A percentile compares a stretch with the other conserved stretches of the same genome.
These are phyloP conservation scores for Eristalinus aeneus DNA, from an alignment of 2,888 invertebrate species.

Conservation along the genomic window DNA sequence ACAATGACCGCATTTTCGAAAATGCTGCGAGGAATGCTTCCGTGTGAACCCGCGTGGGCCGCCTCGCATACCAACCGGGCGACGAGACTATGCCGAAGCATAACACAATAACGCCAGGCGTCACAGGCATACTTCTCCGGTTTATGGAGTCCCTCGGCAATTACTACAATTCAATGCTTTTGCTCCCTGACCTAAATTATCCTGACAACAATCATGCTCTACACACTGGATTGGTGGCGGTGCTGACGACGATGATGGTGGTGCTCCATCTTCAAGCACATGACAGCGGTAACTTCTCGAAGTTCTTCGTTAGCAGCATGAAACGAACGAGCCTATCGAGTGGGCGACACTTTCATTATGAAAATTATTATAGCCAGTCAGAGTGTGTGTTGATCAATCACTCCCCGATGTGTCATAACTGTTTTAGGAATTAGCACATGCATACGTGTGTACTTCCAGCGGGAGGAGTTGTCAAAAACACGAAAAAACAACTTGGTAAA, in stretches of 20 bases:
- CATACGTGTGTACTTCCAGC: not conserved
- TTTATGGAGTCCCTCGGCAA: not conserved
- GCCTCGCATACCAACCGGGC: not conserved
- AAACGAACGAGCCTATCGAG: constrained; percentile 8
- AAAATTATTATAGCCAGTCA: constrained; percentile 12
- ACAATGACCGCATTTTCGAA: constrained; percentile 26
- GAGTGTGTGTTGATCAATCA: constrained; percentile 35
- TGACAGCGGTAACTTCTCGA: constrained; percentile 4
- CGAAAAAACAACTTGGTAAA: not conserved
- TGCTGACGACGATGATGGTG: not conserved
- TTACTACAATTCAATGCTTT: not conserved
- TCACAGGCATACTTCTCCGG: not conserved
- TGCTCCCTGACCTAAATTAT: not conserved
- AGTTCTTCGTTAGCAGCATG: not conserved
- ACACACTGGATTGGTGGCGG: not conserved
- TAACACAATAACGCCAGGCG: not conserved
- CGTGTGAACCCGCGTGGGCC: not conserved
- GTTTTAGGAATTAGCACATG: constrained; percentile 15
- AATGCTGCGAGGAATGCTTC: not conserved
- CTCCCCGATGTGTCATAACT: constrained; percentile 44
- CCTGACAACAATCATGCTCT: not conserved
- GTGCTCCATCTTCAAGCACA: not conserved
- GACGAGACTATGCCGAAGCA: not conserved
- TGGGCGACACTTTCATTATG: constrained; percentile 21
- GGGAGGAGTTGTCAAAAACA: not conserved